A percentile compares a stretch with the other conserved stretches of the same genome.
Evolutionary conservation across 2,888 invertebrate genomes (phyloP).

Genomic region (Meganola albula): DNA sequence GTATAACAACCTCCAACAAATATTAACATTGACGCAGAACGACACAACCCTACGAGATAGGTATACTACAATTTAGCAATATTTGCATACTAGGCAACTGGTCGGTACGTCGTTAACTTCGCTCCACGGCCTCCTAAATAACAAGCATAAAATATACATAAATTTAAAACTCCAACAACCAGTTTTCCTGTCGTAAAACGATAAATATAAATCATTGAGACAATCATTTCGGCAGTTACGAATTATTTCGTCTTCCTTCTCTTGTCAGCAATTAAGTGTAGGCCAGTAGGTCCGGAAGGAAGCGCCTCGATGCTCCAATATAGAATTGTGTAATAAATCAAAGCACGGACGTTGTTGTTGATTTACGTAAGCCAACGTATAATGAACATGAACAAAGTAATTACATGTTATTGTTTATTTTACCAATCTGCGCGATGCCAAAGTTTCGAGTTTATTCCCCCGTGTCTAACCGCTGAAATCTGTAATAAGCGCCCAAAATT

Average conservation of each 20-base stretch:
- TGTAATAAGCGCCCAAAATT: conserved; percentile 16
- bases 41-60: conserved; percentile 17
- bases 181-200: conserved; percentile 47
- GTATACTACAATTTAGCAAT: conserved; percentile 30
- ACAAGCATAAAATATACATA: conserved; percentile 45
- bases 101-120: conserved; percentile 28
- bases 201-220: conserved; percentile 51
- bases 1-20: too few relatives aligned
- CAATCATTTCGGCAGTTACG: conserved; percentile 46
- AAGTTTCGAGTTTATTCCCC: conserved; percentile 18
- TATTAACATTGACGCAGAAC: conserved; percentile 14
- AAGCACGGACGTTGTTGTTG: conserved; percentile 42
- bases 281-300: conserved; percentile 49
- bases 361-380: conserved; percentile 45
- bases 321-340: conserved; percentile 51
- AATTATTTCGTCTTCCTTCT: conserved; percentile 53
- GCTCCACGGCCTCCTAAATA: conserved; percentile 32
- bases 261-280: conserved; percentile 48
- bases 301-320: conserved; percentile 46
- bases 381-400: conserved; percentile 33
- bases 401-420: conserved; percentile 17
- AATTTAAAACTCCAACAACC: conserved; percentile 47
- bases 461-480: conserved; percentile 16
- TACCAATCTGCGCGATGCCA: conserved; percentile 12
- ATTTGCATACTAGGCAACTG: conserved; percentile 32